Percentiles rank a stretch among this genome's conserved stretches.
Evolutionary conservation across 1,140 invertebrate genomes (phyloP).

Genomic region (Pantala flavescens): DNA sequence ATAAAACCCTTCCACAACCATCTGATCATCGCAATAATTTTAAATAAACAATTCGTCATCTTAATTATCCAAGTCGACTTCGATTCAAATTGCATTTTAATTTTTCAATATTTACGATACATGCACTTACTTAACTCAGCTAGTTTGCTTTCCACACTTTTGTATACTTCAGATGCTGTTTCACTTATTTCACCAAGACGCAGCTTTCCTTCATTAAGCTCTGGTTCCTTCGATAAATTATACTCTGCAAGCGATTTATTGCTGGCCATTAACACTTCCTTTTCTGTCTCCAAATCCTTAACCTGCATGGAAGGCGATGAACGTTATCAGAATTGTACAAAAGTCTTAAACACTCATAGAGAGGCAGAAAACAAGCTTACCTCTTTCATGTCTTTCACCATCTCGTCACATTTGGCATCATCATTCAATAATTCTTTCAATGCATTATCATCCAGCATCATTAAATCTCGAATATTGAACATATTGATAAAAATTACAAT

Average conservation of each 20-base stretch:
- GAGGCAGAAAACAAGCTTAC: constrained; percentile 37
- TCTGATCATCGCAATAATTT: too few relatives aligned
- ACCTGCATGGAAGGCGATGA: constrained; percentile 44
- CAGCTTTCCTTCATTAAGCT: constrained; percentile 59
- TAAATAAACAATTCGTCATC: too few relatives aligned
- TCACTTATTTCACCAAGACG: constrained; percentile 56
- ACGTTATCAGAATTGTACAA: constrained; percentile 1
- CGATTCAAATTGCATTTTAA: too few relatives aligned
- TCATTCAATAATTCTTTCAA: constrained; percentile 73
- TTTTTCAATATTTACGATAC: too few relatives aligned
- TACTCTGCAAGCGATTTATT: constrained; percentile 78
- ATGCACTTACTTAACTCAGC: constrained; percentile 28
- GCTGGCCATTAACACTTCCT: constrained; percentile 71
- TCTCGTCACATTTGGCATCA: constrained; percentile 68
- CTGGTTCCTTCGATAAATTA: constrained; percentile 72
- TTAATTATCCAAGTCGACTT: too few relatives aligned
- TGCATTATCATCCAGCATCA: constrained; percentile 56
- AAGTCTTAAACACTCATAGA: neutral
- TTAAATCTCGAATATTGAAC: constrained; percentile 27
- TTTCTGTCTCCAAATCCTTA: constrained; percentile 66
- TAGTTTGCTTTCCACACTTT: constrained; percentile 47
- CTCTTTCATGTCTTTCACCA: constrained; percentile 67
- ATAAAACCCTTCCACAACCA: too few relatives aligned
- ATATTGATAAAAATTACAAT: too few relatives aligned
- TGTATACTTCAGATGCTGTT: constrained; percentile 52